Base-by-base conservation (phyloP, 2,113 vertebrate species). In the Rhegmatorhina hoffmannsi region DNA sequence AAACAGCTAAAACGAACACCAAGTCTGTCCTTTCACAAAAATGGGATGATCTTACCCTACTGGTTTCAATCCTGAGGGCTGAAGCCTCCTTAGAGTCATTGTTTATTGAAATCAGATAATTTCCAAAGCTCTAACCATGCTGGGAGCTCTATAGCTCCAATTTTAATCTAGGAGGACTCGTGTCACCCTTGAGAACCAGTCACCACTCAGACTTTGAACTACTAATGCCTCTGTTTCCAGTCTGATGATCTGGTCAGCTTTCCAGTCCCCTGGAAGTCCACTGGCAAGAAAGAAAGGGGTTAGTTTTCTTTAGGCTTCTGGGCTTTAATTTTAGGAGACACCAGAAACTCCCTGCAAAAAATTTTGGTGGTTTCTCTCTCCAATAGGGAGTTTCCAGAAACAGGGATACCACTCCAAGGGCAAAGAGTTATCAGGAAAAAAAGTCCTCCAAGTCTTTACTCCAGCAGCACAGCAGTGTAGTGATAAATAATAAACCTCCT, bases 261-360 rank as follows among this genome's bases (percentile, higher is more conserved):
- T 77, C n/a, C 59, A 80, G 25, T 10, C 31, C 58, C 18, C 15
- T 90, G 43, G 38, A 79, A 58, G 20, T 36, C 40, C 18, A 31
- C 0, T 40, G 40, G 26, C 0, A 4, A 82, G 82, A 76, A 47
- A 1, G 8, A 52, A 87, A 38, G 2, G 11, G 8, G 1, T 0
- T 52, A 7, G 40, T 60, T 74, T n/a, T 25, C 17, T 50, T 36
- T 17, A 49, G 36, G 10, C 2, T 17, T 10, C 2, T 31, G 14
- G 4, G 18, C 6, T 84, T 87, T 21, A 24, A 25, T 77, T 43
- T 36, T 56, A 33, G 10, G 2, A 86, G 11, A 6, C 40, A 43
- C 13, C 6, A 68, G 38, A 72, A 86, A 44, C 24, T 56, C 10
- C 24, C 26, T 40, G 26, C 2, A 26, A 80, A 63, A 75, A 75